Percentiles rank a stretch among this genome's conserved stretches.
These are phyloP conservation scores for Corythoichthys haematopterus DNA, from an alignment of 2,113 vertebrate species.

Conservation along the genomic window DNA sequence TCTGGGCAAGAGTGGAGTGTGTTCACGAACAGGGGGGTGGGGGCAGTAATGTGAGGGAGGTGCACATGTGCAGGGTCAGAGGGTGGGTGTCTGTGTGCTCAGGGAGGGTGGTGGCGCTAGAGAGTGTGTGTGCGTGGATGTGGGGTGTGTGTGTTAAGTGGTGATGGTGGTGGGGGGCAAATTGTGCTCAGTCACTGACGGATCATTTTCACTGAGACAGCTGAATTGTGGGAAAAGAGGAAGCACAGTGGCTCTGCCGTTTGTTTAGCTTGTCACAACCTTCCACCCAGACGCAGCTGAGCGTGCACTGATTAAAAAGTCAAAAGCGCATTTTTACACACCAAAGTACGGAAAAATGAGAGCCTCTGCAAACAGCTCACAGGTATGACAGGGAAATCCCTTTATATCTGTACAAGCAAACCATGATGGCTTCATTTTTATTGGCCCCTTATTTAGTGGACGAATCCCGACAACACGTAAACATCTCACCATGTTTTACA, in stretches of 20 bases:
- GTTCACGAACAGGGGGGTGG: slow-evolving; percentile 43
- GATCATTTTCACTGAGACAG: slow-evolving; percentile 57
- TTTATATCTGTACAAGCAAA: slow-evolving; percentile 11
- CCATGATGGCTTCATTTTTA: not conserved
- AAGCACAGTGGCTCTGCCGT: slow-evolving; percentile 50
- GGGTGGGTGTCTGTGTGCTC: slow-evolving; percentile 58
- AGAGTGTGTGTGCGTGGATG: slow-evolving; percentile 49
- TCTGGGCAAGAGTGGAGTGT: slow-evolving; percentile 79
- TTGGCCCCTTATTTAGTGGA: slow-evolving; percentile 11
- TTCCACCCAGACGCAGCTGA: slow-evolving; percentile 33
- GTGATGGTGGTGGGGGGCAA: slow-evolving; percentile 23
- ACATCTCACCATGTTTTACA: slow-evolving; percentile 9
- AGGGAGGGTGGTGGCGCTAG: slow-evolving; percentile 26
- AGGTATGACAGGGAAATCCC: slow-evolving; percentile 9
- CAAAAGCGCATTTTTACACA: slow-evolving; percentile 11
- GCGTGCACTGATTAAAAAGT: slow-evolving; percentile 25
- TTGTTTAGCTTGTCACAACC: slow-evolving; percentile 49
- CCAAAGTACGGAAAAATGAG: slow-evolving; percentile 1
- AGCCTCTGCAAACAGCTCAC: slow-evolving; percentile 15
- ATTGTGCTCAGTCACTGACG: slow-evolving; percentile 58
- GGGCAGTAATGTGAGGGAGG: slow-evolving; percentile 28
- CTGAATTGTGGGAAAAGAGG: slow-evolving; percentile 63
- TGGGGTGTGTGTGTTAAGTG: slow-evolving; percentile 20
- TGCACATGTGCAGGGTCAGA: slow-evolving; percentile 40
- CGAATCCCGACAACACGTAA: slow-evolving; percentile 38